A percentile compares a stretch with the other conserved stretches of the same genome.
Evolutionary conservation across 2,797 vertebrate genomes (phyloP).

Genomic region (Bradypodion pumilum): DNA sequence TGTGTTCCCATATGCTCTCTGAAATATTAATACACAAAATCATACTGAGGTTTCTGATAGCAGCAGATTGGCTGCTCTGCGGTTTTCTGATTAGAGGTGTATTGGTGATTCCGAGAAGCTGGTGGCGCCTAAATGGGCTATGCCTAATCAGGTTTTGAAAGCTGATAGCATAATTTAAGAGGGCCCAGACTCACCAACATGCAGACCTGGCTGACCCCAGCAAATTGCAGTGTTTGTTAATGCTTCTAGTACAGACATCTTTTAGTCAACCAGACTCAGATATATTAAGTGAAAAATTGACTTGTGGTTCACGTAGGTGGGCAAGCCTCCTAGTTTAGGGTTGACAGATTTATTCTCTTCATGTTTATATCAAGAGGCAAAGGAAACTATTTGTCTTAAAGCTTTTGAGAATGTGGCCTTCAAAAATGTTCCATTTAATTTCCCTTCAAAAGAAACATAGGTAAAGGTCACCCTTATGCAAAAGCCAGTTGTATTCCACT

Average conservation of each 20-base stretch:
- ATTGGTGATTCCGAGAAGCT: conserved; percentile 87
- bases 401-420: conserved; percentile 54
- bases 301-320: conserved; percentile 69
- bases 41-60: conserved; percentile 85
- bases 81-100: conserved; percentile 79
- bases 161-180: conserved; percentile 86
- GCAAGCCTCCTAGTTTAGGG: conserved; percentile 57
- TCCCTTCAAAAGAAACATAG: conserved; percentile 67
- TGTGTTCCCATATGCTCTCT: conserved; percentile 77
- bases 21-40: conserved; percentile 94
- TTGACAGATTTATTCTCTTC: conserved; percentile 51
- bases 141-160: conserved; percentile 89
- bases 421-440: conserved; percentile 60
- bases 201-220: conserved; percentile 72
- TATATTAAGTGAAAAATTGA: conserved; percentile 81
- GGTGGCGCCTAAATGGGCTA: conserved; percentile 87
- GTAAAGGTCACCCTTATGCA: too few species aligned
- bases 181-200: conserved; percentile 72
- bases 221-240: conserved; percentile 79
- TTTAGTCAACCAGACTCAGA: conserved; percentile 72
- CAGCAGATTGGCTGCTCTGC: conserved; percentile 80
- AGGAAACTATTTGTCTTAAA: conserved; percentile 37
- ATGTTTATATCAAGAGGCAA: conserved; percentile 49
- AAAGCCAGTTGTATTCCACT: too few species aligned
- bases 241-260: conserved; percentile 73